These are phyloP conservation scores for Hirtodrosophila duncani DNA, from an alignment of 2,888 invertebrate species.

Conservation along the genomic window DNA sequence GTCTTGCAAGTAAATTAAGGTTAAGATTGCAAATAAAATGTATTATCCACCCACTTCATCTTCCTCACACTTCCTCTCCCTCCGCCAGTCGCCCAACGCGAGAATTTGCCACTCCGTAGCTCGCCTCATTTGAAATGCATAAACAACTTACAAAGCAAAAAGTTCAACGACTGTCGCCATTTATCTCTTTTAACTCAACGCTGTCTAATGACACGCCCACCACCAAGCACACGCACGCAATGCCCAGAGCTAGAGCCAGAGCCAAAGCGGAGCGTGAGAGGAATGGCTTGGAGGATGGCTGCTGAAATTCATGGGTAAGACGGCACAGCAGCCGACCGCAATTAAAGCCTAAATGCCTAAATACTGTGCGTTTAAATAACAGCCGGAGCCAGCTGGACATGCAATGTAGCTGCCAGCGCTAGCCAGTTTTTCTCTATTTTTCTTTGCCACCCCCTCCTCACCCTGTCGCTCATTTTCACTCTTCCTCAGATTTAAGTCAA, in stretches of 20 bases:
- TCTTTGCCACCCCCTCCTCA: not conserved
- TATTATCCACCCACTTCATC: constrained; percentile 39
- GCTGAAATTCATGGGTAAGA: constrained; percentile 53
- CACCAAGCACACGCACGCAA: constrained; percentile 27
- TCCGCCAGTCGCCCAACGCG: not conserved
- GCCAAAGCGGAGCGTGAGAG: not conserved
- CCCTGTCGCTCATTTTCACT: not conserved
- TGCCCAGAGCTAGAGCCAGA: not conserved
- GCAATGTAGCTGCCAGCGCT: constrained; percentile 39
- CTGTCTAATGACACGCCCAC: constrained; percentile 70
- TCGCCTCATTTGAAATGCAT: constrained; percentile 67
- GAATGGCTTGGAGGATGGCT: not conserved
- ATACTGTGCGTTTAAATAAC: constrained; percentile 66
- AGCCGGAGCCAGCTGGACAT: constrained; percentile 52
- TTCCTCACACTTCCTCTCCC: not conserved
- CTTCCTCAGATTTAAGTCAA: constrained; percentile 49
- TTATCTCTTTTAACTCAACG: constrained; percentile 65
- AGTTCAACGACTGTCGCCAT: constrained; percentile 66
- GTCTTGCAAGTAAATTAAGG: constrained; percentile 65
- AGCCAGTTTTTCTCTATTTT: no score
- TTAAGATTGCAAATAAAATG: constrained; percentile 72
- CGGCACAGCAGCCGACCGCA: constrained; percentile 59
- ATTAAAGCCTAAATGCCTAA: constrained; percentile 71
- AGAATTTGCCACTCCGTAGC: constrained; percentile 4
- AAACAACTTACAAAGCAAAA: constrained; percentile 69